Percentiles rank a stretch among this genome's conserved stretches.
These are phyloP conservation scores for Catamblyrhynchus diadema DNA, from an alignment of 2,797 vertebrate genomes.

Conservation along the genomic window DNA sequence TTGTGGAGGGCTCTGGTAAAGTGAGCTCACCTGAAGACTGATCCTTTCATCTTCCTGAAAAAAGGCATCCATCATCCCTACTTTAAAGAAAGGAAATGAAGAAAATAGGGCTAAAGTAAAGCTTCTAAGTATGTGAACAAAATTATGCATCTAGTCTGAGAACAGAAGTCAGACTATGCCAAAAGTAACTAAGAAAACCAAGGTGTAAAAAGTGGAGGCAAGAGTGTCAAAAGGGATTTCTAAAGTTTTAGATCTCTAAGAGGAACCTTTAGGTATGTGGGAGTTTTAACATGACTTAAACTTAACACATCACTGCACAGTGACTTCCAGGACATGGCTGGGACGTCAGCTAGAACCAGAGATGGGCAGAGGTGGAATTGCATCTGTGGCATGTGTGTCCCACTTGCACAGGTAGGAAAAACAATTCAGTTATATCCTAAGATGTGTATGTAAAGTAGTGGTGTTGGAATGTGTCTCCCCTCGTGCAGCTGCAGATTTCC, in stretches of 20 bases:
- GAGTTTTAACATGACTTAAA: background rate
- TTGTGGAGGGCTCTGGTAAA: background rate
- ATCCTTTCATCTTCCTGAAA: background rate
- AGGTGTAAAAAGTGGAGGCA: background rate
- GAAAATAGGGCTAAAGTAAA: background rate
- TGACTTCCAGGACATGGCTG: background rate
- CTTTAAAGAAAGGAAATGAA: background rate
- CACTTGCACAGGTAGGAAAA: background rate
- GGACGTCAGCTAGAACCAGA: background rate
- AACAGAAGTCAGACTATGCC: background rate
- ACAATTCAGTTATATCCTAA: background rate
- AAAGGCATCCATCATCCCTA: background rate
- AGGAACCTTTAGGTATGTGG: background rate
- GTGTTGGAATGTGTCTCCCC: background rate
- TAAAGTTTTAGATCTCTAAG: background rate
- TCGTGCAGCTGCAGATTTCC: background rate
- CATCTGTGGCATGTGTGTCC: background rate
- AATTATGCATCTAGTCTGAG: background rate
- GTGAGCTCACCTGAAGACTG: background rate
- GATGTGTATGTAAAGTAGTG: background rate
- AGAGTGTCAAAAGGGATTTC: background rate
- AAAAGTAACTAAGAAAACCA: background rate
- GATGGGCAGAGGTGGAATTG: background rate
- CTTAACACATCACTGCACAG: background rate
- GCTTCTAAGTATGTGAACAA: background rate